Evolutionary conservation across 64 coral and sea anemone genomes (phyloP), one percentile per base, ranked within the genome.

Genomic region (Exaiptasia diaphana): DNA sequence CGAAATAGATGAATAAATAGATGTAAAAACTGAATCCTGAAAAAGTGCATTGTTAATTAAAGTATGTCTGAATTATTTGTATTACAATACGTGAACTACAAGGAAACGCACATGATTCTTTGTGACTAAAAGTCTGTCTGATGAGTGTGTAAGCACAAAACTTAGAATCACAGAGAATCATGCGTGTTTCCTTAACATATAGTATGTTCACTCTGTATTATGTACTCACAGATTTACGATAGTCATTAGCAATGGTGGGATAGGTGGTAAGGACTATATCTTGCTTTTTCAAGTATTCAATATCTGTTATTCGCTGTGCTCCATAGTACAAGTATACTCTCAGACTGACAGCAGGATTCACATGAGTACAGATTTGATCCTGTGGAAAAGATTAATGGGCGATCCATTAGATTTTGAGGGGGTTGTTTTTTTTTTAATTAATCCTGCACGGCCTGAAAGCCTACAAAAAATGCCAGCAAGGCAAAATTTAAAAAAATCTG

Each of bases 251-350:
- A 37, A 88, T n/a, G 32, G 76, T 88, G 1, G 86, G 86, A 29
- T 88, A 88, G 1, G 86, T 88, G 38, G 86, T 88, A 25, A 88
- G 27, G 8, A 88, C 77, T 45, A 88, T 81, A 46, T 88, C 86
- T 55, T 88, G 86, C 20, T 80, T 20, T 14, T 41, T 79, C 2
- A 88, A 32, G 36, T 72, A 88, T 38, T 81, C 71, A 46, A 88
- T 37, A 46, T 88, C 86, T 31, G 58, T 70, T 13, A 81, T 42
- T 48, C 76, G 44, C 75, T 88, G 73, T 52, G 75, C 64, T 49
- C 86, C 86, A 50, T 88, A 88, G 38, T 88, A 88, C 76, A 88
- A 73, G 76, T 88, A 88, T 28, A 88, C 86, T 59, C 61, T 41
- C 15, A 81, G 27, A 35, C 26, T 70, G 26, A 88, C 86, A 46